Conservation (phyloP, 2,888 invertebrate genomes). For the Crossocerus cetratus region DNA sequence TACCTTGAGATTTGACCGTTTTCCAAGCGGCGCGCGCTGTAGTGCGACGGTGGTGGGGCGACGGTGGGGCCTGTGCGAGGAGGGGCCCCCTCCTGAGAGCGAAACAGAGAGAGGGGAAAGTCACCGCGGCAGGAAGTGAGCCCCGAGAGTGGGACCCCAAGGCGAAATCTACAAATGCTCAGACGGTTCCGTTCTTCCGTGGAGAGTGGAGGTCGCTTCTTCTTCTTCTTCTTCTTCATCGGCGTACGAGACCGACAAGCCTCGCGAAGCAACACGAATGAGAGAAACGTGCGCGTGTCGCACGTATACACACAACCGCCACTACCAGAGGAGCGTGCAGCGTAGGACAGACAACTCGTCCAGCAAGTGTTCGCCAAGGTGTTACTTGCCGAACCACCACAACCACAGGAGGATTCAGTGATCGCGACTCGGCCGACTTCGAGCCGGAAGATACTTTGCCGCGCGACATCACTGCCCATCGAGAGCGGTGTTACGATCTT, state of each 20-base stretch:
- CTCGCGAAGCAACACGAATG: slow-evolving; percentile 4
- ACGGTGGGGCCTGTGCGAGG: slow-evolving; percentile 35
- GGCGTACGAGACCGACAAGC: slow-evolving; percentile 13
- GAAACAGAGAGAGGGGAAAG: slow-evolving; percentile 51
- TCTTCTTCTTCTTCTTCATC: slow-evolving; percentile 51
- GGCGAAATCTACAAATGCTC: slow-evolving; percentile 65
- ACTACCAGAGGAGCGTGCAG: slow-evolving; percentile 11
- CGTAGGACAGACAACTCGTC: neutral
- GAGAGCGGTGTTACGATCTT: neutral
- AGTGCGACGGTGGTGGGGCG: slow-evolving; percentile 33
- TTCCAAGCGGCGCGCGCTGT: slow-evolving; percentile 58
- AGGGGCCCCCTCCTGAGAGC: slow-evolving; percentile 42
- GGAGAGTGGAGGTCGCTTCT: slow-evolving; percentile 75
- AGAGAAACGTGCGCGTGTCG: slow-evolving; percentile 15
- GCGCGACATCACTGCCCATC: neutral
- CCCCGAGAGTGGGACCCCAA: slow-evolving; percentile 61
- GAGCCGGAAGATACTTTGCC: no score
- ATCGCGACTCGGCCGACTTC: neutral
- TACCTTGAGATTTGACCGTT: slow-evolving; percentile 56
- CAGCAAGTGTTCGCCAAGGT: slow-evolving; percentile 8
- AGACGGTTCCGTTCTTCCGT: slow-evolving; percentile 71
- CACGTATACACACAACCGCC: slow-evolving; percentile 5
- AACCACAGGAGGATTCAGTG: neutral
- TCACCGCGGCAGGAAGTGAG: slow-evolving; percentile 68
- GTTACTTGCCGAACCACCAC: neutral